Base-by-base conservation (phyloP, 2,888 invertebrate species). In the Labia minor region DNA sequence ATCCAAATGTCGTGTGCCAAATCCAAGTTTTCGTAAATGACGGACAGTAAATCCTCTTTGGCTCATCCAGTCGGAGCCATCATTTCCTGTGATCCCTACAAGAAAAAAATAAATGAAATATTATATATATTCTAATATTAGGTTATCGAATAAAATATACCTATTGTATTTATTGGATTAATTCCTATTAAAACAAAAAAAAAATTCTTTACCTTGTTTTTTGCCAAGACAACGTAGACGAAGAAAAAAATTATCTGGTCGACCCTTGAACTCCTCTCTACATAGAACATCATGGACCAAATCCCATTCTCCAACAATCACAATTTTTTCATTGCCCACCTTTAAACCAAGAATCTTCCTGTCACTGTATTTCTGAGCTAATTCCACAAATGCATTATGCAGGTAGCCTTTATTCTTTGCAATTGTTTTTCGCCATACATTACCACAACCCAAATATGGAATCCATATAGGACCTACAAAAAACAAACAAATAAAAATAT, bases 231-330 rank as follows among this genome's bases (percentile, higher is more conserved):
- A 84, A 21, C 87, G 78, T 14, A 87, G 73, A 26, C 82, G 78
- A 16, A 83, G 76, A 71, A 87, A 87, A 72, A 86, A 85, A 68
- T 82, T 84, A 73, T 86, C 82, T 0, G 88, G 88, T 19, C 88
- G 77, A 0, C 83, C 86, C 68, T 84, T 83, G 71, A 81, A 88
- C 19, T 83, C 84, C 66, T 86, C 85, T 14, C 78, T 75, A 0
- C 77, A 75, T 63, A 86, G 78, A 1, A 86, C 79, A 67, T 81
- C 77, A 14, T 79, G 79, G 0, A 86, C 78, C 0, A 80, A 71
- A 1, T 80, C 76, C 71, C 80, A 81, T 0, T 83, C 82, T 20
- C 80, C 79, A 1, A 83, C 84, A 0, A 82, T 80, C 1, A 86
- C 79, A 0, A 83, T 78, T 4, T 78, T 74, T 63, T 82, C 80